A percentile compares a stretch with the other conserved stretches of the same genome.
These are phyloP conservation scores for Ptilonorhynchus violaceus DNA, from an alignment of 2,113 vertebrate genomes.

Conservation along the genomic window DNA sequence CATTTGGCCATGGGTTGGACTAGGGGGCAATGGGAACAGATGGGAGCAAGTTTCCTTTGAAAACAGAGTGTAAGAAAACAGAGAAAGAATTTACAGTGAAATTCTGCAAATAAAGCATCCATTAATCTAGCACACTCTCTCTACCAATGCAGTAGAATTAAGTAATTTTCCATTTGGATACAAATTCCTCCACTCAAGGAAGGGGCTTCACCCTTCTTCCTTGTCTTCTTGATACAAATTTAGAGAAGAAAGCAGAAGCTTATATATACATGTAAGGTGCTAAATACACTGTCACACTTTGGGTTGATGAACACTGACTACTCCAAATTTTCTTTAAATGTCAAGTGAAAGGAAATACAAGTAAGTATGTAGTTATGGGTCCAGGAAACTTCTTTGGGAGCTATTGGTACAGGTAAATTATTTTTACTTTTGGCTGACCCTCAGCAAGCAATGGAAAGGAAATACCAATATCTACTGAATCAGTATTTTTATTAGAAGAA, in stretches of 20 bases:
- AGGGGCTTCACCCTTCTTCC: not conserved
- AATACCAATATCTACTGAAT: constrained; percentile 43
- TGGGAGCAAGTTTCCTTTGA: not conserved
- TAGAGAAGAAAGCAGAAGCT: not conserved
- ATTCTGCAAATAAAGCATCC: not conserved
- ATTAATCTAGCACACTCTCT: not conserved
- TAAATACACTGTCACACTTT: not conserved
- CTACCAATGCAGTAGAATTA: not conserved
- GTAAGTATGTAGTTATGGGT: constrained; percentile 1
- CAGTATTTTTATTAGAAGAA: constrained; percentile 51
- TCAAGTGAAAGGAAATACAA: constrained; percentile 20
- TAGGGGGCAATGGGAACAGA: not conserved
- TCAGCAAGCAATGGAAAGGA: constrained; percentile 42
- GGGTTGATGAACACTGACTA: not conserved
- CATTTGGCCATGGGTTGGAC: not conserved
- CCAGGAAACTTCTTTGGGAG: constrained; percentile 41
- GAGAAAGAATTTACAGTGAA: not conserved
- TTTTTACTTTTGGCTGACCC: constrained; percentile 63
- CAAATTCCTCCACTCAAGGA: not conserved
- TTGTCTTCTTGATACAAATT: not conserved
- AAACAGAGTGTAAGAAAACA: not conserved
- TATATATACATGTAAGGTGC: not conserved
- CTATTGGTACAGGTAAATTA: constrained; percentile 31
- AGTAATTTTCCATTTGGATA: constrained; percentile 23
- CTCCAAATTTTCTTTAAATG: not conserved